A percentile compares a stretch with the other conserved stretches of the same genome.
phyloP scores from a whole-genome alignment of 1,140 invertebrate species.

The Eumaeus atala region DNA sequence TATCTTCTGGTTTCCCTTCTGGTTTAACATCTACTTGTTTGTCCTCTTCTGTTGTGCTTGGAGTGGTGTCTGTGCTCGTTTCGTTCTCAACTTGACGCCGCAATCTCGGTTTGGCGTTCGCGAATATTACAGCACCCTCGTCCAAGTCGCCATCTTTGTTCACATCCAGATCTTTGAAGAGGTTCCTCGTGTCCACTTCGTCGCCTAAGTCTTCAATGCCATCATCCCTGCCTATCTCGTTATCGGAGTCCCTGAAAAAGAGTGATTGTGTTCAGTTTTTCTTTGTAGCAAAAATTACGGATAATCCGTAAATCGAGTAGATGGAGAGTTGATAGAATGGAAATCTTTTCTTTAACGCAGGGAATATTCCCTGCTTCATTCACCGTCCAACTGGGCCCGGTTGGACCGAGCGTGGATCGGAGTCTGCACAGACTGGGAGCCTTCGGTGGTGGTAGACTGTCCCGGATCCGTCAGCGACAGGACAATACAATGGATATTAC shows the following conservation, averaged over 20 bases:
- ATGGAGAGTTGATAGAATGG: no score
- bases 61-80: neutral
- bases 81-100: conserved; percentile 16
- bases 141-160: conserved; percentile 21
- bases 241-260: conserved; percentile 25
- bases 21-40: neutral
- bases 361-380: no score
- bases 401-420: no score
- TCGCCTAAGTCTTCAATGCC: conserved; percentile 25
- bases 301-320: no score
- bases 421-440: no score
- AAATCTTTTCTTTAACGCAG: no score
- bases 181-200: conserved; percentile 21
- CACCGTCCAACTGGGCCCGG: no score
- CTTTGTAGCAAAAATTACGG: neutral
- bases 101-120: conserved; percentile 10
- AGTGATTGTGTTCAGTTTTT: conserved; percentile 5
- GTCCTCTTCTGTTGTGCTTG: no score
- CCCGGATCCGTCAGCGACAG: no score
- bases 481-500: no score
- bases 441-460: no score
- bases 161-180: conserved; percentile 27
- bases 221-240: conserved; percentile 24
- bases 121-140: conserved; percentile 18
- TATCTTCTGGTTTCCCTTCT: neutral